These are phyloP conservation scores for Acropternis orthonyx DNA, from an alignment of 2,797 vertebrate genomes.

Conservation along the genomic window DNA sequence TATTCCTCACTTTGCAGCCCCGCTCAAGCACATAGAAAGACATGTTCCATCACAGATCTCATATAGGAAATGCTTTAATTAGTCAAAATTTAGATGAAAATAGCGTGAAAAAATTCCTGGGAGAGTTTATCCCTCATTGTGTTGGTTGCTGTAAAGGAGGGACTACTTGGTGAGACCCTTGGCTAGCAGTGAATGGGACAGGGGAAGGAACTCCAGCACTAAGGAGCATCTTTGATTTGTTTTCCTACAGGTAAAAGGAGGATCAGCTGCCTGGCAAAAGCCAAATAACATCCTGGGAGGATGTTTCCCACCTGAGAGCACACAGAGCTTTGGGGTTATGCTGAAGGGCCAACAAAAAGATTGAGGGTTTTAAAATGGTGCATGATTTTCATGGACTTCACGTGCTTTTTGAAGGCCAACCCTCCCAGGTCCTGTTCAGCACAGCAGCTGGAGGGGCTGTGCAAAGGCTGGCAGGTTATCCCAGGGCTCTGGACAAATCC, in stretches of 20 bases:
- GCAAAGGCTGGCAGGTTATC: background rate
- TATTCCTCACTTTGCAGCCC: background rate
- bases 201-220: background rate
- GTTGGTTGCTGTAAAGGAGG: background rate
- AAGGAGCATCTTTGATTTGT: background rate
- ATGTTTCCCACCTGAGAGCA: background rate
- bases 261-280: background rate
- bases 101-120: background rate
- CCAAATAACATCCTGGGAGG: background rate
- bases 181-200: background rate
- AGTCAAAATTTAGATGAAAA: background rate
- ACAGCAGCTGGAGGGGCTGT: background rate
- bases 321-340: rapidly evolving
- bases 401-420: background rate
- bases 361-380: background rate
- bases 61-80: background rate
- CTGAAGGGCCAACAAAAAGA: background rate
- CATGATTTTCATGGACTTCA: rapidly evolving
- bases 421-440: background rate
- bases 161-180: background rate
- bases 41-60: background rate
- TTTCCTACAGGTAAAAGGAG: background rate
- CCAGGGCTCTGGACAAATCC: background rate
- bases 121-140: rapidly evolving
- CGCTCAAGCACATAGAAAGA: background rate